These are phyloP conservation scores for Pogonognathellus flavescens DNA, from an alignment of 1,140 invertebrate species.

Conservation along the genomic window DNA sequence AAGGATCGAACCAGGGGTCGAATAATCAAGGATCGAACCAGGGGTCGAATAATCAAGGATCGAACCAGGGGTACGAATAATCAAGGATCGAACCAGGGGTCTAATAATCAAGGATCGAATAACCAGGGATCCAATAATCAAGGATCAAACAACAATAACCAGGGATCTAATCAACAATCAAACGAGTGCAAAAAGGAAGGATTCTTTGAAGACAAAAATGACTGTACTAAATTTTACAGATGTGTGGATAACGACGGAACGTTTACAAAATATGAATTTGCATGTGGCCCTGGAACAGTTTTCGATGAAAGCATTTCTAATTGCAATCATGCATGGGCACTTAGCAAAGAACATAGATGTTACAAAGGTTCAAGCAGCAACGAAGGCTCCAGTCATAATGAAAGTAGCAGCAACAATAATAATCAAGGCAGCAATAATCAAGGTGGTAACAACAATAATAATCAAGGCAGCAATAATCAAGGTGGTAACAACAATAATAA, in stretches of 20 bases:
- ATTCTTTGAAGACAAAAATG: neutral
- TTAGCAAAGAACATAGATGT: conserved; percentile 65
- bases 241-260: conserved; percentile 52
- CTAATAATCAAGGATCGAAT: conserved; percentile 3
- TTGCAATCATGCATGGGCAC: conserved; percentile 77
- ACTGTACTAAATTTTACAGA: conserved; percentile 60
- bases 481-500: neutral
- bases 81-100: neutral
- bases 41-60: conserved; percentile 11
- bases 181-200: neutral
- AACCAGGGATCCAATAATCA: conserved; percentile 1
- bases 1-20: neutral
- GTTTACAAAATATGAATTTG: conserved; percentile 75
- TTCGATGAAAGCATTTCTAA: conserved; percentile 78
- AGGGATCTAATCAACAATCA: neutral
- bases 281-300: conserved; percentile 79
- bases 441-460: neutral
- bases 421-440: neutral
- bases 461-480: neutral
- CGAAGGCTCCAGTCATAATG: neutral
- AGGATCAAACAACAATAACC: neutral
- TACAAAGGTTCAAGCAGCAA: neutral
- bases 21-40: neutral
- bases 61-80: too few species aligned
- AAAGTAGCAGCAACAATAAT: neutral